A percentile compares a stretch with the other conserved stretches of the same genome.
phyloP scores from a whole-genome alignment of 2,797 vertebrate genomes.

The Acanthiza pusilla region DNA sequence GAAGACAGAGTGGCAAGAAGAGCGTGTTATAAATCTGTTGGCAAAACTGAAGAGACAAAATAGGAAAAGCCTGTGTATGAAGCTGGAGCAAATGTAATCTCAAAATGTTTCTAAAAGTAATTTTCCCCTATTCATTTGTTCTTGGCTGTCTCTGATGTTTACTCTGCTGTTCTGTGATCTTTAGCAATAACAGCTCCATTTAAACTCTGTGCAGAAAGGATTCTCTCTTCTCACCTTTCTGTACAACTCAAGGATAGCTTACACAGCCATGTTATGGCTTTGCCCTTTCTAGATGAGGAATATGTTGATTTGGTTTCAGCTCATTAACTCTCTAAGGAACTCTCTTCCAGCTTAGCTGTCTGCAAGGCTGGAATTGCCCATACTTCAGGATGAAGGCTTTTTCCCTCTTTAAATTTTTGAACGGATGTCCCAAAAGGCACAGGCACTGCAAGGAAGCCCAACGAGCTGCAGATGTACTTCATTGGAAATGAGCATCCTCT shows the following conservation, averaged over 20 bases:
- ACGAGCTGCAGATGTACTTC: constrained; percentile 10
- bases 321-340: constrained; percentile 9
- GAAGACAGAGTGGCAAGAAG: background rate
- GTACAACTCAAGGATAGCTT: constrained; percentile 11
- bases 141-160: background rate
- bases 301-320: constrained; percentile 43
- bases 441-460: background rate
- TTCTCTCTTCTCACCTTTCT: constrained; percentile 9
- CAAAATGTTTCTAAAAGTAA: background rate
- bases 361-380: background rate
- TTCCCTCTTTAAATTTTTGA: background rate
- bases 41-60: background rate
- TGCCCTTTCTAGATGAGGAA: constrained; percentile 20
- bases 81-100: background rate
- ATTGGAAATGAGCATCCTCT: constrained; percentile 63
- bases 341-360: background rate
- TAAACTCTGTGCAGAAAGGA: background rate
- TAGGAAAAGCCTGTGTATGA: background rate
- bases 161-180: background rate
- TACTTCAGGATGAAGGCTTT: background rate
- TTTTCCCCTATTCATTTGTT: constrained; percentile 6
- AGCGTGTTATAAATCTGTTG: background rate
- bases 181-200: background rate
- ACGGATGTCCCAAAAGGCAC: background rate
- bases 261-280: background rate